phyloP scores from a whole-genome alignment of 1,140 invertebrate species.

The Aphis craccivora region DNA sequence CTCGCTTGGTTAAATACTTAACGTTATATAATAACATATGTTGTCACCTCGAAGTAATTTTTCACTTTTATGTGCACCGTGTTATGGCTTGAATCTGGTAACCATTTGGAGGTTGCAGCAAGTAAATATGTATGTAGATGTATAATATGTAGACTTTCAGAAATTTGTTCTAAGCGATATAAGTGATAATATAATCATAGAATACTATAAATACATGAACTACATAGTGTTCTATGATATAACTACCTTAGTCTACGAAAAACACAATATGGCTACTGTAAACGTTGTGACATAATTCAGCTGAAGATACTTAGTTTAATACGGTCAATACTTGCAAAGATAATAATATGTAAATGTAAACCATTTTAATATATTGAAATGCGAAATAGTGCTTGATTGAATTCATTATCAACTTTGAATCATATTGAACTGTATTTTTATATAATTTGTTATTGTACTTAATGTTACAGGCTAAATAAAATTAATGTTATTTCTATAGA shows the following conservation, averaged over 20 bases:
- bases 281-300: not conserved
- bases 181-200: too few species aligned
- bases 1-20: not conserved
- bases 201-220: too few species aligned
- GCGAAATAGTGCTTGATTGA: not conserved
- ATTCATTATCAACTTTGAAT: not conserved
- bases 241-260: not conserved
- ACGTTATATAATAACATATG: not conserved
- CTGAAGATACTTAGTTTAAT: not conserved
- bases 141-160: not conserved
- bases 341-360: not conserved
- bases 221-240: too few species aligned
- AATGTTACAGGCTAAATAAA: not conserved
- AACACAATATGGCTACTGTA: not conserved
- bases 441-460: not conserved
- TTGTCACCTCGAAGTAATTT: slow-evolving; percentile 21
- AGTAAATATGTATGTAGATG: not conserved
- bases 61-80: slow-evolving; percentile 31
- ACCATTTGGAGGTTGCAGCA: not conserved
- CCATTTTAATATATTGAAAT: not conserved
- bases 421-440: not conserved
- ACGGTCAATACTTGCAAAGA: not conserved
- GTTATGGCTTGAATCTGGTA: not conserved
- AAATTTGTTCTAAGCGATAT: not conserved
- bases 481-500: not conserved